Percentiles rank a stretch among this genome's conserved stretches.
phyloP scores from a whole-genome alignment of 2,888 invertebrate species.

The Aleiodes alternator region DNA sequence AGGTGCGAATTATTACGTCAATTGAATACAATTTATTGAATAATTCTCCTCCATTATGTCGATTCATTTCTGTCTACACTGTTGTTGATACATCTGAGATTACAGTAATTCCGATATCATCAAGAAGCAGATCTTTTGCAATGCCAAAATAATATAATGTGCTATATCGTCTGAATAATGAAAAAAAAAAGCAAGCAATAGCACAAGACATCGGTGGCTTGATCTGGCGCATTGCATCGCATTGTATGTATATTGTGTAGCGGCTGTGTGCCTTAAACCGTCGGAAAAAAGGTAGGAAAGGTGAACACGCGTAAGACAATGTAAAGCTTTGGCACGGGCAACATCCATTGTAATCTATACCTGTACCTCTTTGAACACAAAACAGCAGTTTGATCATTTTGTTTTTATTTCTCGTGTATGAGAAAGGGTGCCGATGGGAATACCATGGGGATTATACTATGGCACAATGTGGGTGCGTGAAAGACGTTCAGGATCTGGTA shows the following conservation, averaged over 20 bases:
- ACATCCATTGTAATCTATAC: conserved; percentile 24
- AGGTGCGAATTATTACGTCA: conserved; percentile 16
- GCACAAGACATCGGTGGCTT: conserved; percentile 51
- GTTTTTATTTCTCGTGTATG: neutral
- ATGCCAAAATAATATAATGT: conserved; percentile 19
- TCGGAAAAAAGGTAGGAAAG: conserved; percentile 42
- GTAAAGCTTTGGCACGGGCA: conserved; percentile 52
- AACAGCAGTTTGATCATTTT: conserved; percentile 20
- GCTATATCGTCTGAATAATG: neutral
- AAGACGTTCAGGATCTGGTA: conserved; percentile 51
- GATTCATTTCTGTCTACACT: neutral
- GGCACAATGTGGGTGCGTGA: conserved; percentile 6
- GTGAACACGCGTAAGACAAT: conserved; percentile 56
- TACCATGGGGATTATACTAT: conserved; percentile 28
- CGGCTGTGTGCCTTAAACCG: conserved; percentile 38
- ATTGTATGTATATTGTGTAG: conserved; percentile 72
- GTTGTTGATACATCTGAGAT: conserved; percentile 7
- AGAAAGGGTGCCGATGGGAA: conserved; percentile 52
- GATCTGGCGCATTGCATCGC: conserved; percentile 63
- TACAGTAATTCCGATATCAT: conserved; percentile 17
- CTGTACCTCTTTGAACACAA: neutral
- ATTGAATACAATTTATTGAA: conserved; percentile 1
- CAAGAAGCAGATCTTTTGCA: conserved; percentile 5
- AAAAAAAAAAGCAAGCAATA: conserved; percentile 41
- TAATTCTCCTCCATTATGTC: neutral